Evolutionary conservation across 2,888 invertebrate genomes (phyloP).

Genomic region (Pyrocoelia pectoralis): DNA sequence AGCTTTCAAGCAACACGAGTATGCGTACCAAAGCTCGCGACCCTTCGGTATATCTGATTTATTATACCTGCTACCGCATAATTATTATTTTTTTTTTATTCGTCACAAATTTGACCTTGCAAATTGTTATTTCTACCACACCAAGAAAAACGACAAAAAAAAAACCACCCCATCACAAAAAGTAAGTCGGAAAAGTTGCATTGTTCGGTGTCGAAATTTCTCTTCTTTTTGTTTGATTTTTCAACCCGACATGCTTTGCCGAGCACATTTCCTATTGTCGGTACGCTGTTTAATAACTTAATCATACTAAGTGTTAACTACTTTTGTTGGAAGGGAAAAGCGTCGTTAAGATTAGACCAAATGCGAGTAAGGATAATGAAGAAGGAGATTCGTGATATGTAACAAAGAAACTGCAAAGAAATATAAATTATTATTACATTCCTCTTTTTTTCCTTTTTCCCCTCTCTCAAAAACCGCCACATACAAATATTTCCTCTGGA

Average conservation of each 20-base stretch:
- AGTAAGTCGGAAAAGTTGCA: too few relatives aligned
- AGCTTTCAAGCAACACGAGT: constrained; percentile 41
- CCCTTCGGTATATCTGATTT: constrained; percentile 30
- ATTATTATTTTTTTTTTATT: constrained; percentile 38
- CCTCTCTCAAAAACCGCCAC: neutral
- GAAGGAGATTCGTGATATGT: constrained; percentile 6
- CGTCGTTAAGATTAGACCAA: constrained; percentile 7
- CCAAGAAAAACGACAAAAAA: too few relatives aligned
- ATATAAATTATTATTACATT: constrained; percentile 5
- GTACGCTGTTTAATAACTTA: neutral
- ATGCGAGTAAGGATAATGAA: constrained; percentile 6
- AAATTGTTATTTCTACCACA: neutral
- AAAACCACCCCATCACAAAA: too few relatives aligned
- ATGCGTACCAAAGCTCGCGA: constrained; percentile 36
- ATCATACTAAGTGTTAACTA: constrained; percentile 10
- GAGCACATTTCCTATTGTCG: too few relatives aligned
- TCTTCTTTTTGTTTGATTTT: too few relatives aligned
- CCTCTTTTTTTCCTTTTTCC: neutral
- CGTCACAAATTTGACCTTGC: neutral
- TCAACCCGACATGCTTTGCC: too few relatives aligned
- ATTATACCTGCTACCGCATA: constrained; percentile 38
- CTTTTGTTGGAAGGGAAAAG: neutral
- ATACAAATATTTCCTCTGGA: neutral
- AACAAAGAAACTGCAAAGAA: constrained; percentile 10
- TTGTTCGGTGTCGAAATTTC: too few relatives aligned